Percentiles rank a stretch among this genome's conserved stretches.
Evolutionary conservation across 2,888 invertebrate species (phyloP).

Genomic region (Resseliella maxima): DNA sequence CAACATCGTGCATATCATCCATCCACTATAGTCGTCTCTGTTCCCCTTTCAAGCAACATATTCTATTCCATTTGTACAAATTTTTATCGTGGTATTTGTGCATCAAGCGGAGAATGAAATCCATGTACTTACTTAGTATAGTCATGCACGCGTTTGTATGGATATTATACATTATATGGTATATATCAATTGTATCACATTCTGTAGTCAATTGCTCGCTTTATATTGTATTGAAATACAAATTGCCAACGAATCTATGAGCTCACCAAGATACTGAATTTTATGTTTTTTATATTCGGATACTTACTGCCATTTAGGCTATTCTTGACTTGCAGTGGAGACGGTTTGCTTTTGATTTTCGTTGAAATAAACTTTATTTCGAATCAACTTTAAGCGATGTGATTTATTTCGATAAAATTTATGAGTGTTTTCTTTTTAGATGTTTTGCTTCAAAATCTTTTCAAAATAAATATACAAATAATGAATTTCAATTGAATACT

Average conservation of each 20-base stretch:
- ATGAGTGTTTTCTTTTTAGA: no score
- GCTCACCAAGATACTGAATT: slow-evolving; percentile 14
- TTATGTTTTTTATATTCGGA: background rate
- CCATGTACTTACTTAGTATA: background rate
- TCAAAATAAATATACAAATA: no score
- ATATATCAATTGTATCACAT: background rate
- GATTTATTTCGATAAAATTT: no score
- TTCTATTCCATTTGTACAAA: background rate
- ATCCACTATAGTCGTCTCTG: background rate
- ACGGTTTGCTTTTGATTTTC: no score
- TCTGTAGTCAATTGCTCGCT: background rate
- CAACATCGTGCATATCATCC: background rate
- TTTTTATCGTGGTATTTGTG: slow-evolving; percentile 31
- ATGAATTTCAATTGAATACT: no score
- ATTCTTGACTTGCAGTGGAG: no score
- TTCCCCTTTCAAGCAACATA: background rate
- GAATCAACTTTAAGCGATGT: no score
- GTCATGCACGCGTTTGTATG: no score
- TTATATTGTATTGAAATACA: slow-evolving; percentile 30
- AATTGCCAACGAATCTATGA: background rate
- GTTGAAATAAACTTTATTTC: no score
- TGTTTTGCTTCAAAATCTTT: no score
- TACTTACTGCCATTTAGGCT: no score
- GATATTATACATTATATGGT: background rate
- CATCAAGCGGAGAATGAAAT: slow-evolving; percentile 13